A percentile compares a stretch with the other conserved stretches of the same genome.
phyloP scores from a whole-genome alignment of 2,797 vertebrate species.

The Sandelia bainsii region DNA sequence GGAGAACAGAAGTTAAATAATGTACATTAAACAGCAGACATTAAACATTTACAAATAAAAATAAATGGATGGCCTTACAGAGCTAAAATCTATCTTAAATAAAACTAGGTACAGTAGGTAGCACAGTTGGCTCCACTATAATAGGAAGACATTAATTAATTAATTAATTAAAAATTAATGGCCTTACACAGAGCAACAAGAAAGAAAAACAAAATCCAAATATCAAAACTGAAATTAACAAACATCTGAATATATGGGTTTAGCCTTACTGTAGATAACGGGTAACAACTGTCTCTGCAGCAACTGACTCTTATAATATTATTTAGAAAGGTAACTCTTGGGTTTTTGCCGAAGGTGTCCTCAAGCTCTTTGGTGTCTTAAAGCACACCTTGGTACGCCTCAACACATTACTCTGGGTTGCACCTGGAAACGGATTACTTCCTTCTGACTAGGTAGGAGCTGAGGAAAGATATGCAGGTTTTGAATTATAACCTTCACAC shows the following conservation, averaged over 20 bases:
- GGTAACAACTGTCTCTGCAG: no score
- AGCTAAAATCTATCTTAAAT: no score
- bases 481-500: background rate
- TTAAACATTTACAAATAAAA: no score
- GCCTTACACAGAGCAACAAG: no score
- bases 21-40: background rate
- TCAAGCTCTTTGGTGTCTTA: slow-evolving; percentile 8
- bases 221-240: no score
- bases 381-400: slow-evolving; percentile 44
- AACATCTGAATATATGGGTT: no score
- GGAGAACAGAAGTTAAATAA: slow-evolving; percentile 12
- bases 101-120: no score
- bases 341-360: background rate
- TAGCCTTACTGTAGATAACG: background rate
- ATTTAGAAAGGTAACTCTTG: background rate
- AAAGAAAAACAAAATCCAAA: no score
- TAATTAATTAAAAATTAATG: no score
- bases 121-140: no score
- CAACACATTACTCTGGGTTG: slow-evolving; percentile 71
- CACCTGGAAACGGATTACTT: slow-evolving; percentile 66
- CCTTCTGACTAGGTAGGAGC: slow-evolving; percentile 60
- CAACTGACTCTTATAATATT: no score
- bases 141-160: no score
- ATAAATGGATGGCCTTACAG: background rate
- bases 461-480: slow-evolving; percentile 72